These are phyloP conservation scores for Piprites chloris DNA, from an alignment of 2,113 vertebrate genomes.

Conservation along the genomic window DNA sequence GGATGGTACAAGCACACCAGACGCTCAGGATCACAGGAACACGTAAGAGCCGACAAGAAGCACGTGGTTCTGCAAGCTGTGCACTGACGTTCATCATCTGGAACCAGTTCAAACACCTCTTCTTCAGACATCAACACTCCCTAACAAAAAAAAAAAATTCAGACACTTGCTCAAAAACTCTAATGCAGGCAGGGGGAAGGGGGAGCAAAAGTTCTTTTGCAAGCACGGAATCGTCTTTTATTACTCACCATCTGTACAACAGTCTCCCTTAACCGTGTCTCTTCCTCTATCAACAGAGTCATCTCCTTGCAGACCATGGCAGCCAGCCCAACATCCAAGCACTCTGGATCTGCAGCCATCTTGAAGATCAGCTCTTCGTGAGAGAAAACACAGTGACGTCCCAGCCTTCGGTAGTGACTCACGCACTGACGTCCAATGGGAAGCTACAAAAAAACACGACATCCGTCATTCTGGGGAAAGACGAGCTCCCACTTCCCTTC, in stretches of 20 bases:
- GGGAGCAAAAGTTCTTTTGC: not conserved
- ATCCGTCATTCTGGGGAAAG: not conserved
- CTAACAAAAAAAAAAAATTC: conserved; percentile 61
- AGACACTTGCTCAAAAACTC: not conserved
- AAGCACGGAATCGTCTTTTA: not conserved
- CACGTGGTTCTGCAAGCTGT: conserved; percentile 94
- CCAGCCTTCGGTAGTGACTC: conserved; percentile 90
- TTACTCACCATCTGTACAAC: conserved; percentile 85
- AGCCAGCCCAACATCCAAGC: conserved; percentile 94
- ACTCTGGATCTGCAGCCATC: conserved; percentile 96
- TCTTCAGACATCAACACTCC: conserved; percentile 91
- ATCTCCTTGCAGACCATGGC: conserved; percentile 93
- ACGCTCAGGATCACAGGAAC: conserved; percentile 88
- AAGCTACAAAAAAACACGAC: conserved; percentile 48
- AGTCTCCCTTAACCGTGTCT: conserved; percentile 83
- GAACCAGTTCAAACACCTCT: conserved; percentile 95
- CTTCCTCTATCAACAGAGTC: conserved; percentile 89
- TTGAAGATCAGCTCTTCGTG: conserved; percentile 98
- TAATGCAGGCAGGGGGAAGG: not conserved
- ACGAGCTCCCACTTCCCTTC: not conserved
- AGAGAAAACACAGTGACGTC: conserved; percentile 95
- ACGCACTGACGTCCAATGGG: conserved; percentile 96
- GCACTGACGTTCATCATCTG: conserved; percentile 96
- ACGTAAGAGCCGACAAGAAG: conserved; percentile 95
- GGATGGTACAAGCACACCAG: conserved; percentile 93